These are phyloP conservation scores for Takifugu flavidus DNA, from an alignment of 2,113 vertebrate genomes.

Conservation along the genomic window DNA sequence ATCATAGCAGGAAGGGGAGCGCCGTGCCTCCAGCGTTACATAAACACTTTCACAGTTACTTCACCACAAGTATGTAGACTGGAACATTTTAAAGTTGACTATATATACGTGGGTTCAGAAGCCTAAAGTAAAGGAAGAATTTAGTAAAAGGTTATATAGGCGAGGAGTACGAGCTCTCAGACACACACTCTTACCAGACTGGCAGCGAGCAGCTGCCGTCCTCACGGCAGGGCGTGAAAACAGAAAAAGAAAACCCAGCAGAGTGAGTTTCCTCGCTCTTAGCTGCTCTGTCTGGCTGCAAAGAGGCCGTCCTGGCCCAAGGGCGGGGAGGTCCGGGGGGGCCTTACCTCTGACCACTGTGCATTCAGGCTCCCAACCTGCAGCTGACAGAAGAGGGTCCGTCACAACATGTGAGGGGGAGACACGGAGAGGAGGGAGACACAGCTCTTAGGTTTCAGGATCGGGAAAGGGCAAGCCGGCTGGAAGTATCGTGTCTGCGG, in stretches of 20 bases:
- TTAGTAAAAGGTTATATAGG: neutral
- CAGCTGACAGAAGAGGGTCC: constrained; percentile 11
- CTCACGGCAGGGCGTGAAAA: constrained; percentile 57
- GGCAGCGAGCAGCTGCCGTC: constrained; percentile 60
- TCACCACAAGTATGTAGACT: constrained; percentile 15
- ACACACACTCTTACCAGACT: constrained; percentile 48
- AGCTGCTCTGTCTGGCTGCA: constrained; percentile 28
- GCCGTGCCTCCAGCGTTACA: constrained; percentile 28
- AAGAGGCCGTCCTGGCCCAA: constrained; percentile 52
- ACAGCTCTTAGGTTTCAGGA: neutral
- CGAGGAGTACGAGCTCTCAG: constrained; percentile 22
- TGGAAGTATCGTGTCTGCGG: constrained; percentile 19
- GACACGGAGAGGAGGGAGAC: constrained; percentile 21
- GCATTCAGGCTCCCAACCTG: constrained; percentile 41
- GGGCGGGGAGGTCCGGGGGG: constrained; percentile 58
- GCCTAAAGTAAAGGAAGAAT: constrained; percentile 1
- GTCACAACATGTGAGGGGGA: constrained; percentile 42
- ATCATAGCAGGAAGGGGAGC: constrained; percentile 46
- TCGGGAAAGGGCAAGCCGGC: constrained; percentile 3
- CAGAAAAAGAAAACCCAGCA: constrained; percentile 22
- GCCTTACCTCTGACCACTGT: constrained; percentile 63
- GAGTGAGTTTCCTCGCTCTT: constrained; percentile 40
- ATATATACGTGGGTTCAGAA: neutral
- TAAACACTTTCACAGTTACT: constrained; percentile 18
- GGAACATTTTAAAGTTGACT: constrained; percentile 13